phyloP scores from a whole-genome alignment of 2,797 vertebrate species.

The Danio choprae region DNA sequence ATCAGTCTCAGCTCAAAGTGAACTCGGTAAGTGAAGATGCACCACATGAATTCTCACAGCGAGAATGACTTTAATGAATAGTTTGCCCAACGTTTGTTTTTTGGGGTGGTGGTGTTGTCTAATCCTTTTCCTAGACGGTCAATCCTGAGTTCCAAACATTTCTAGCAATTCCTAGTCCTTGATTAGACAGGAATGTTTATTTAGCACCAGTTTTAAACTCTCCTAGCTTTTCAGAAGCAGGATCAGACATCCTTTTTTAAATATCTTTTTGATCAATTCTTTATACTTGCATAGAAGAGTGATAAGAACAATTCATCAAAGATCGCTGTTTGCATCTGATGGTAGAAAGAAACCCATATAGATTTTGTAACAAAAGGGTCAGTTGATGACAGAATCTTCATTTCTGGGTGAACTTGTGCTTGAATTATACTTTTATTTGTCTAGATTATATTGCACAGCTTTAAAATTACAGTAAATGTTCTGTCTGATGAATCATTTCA shows the following conservation, averaged over 20 bases:
- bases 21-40: constrained; percentile 83
- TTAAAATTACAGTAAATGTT: not conserved
- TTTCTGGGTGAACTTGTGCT: not conserved
- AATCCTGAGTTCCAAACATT: too few relatives aligned
- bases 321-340: not conserved
- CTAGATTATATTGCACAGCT: not conserved
- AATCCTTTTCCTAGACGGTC: too few relatives aligned
- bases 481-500: not conserved
- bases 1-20: constrained; percentile 85
- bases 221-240: not conserved
- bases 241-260: not conserved
- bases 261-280: not conserved
- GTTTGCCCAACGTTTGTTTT: not conserved
- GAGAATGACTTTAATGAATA: not conserved
- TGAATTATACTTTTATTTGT: not conserved
- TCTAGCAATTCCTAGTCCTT: too few relatives aligned
- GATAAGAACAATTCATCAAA: not conserved
- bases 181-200: too few relatives aligned
- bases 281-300: not conserved
- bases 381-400: not conserved
- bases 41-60: not conserved
- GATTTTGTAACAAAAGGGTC: not conserved
- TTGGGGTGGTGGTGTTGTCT: too few relatives aligned
- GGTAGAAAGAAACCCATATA: not conserved
- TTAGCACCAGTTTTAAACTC: too few relatives aligned